Base-by-base conservation (phyloP, 2,888 invertebrate species). In the Apamea sordens region DNA sequence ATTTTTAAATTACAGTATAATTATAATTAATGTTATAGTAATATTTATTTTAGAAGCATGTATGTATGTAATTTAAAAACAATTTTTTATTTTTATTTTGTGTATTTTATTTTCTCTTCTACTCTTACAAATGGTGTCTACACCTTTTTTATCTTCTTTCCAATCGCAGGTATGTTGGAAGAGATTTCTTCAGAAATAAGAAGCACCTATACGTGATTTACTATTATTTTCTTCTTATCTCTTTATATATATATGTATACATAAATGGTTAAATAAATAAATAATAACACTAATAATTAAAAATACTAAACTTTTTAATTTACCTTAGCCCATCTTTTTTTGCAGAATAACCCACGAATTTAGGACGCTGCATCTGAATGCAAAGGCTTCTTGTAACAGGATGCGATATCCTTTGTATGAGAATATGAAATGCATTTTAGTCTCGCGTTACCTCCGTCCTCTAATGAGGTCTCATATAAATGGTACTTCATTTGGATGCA, bases 321-420 rank as follows among this genome's bases (percentile, higher is more conserved):
- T 11, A 21, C 2, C 10, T 28, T 41, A 0, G 15, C 8, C 5
- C 1, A n/a, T 21, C 0, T 13, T 64, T 32, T 32, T 72, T 83
- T 86, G 82, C 89, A 89, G 92, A 88, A 89, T 88, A 69, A 32
- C 86, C 86, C 85, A 36, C 41, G 56, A 92, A 92, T 92, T 92
- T 92, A 88, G 91, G 90, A 90, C 88, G 85, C 85, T 89, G 90
- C 91, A 93, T 91, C 90, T 91, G 90, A 92, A 92, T 91, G 91
- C 91, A 90, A 90, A 92, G 92, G 91, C 92, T 91, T 91, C 91
- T 92, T 92, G 92, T 93, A 90, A 91, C 91, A 90, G 89, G 89
- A 92, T 92, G 92, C 79, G 77, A 87, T 87, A 83, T 90, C 87
- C 92, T 90, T 91, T 92, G 90, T 91, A 85, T 90, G 88, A 86